A percentile compares a stretch with the other conserved stretches of the same genome.
phyloP scores from a whole-genome alignment of 2,113 vertebrate genomes.

The Neolamprologus variostigma region DNA sequence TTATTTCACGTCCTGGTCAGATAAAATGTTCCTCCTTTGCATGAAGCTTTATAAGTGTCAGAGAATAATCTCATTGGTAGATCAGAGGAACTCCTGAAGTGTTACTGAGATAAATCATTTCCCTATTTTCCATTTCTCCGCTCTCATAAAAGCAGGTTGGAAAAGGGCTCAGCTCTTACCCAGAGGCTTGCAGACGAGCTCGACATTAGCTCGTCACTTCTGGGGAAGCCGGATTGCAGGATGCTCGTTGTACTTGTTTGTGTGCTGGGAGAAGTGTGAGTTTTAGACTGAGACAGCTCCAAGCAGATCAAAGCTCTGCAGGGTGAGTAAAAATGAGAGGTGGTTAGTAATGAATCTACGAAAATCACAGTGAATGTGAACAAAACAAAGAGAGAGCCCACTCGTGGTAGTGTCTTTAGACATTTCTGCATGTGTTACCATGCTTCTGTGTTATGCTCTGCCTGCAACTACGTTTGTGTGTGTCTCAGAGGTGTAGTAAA shows the following conservation, averaged over 20 bases:
- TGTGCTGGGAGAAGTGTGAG: neutral
- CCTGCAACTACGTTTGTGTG: constrained; percentile 12
- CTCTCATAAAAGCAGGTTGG: neutral
- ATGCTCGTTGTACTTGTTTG: neutral
- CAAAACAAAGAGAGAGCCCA: neutral
- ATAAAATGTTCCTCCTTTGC: neutral
- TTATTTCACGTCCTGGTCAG: neutral
- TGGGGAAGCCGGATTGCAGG: neutral
- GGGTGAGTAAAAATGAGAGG: neutral
- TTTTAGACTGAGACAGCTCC: neutral
- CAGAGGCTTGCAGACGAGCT: neutral
- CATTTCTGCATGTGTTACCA: neutral
- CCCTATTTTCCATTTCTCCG: neutral
- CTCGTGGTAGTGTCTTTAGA: neutral
- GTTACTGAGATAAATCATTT: neutral
- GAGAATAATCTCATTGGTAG: neutral
- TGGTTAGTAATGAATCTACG: neutral
- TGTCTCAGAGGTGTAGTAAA: constrained; percentile 73
- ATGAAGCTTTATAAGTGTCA: neutral
- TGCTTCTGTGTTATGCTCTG: neutral
- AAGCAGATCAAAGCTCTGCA: neutral
- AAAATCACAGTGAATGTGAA: neutral
- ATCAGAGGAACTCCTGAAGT: neutral
- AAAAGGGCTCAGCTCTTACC: neutral
- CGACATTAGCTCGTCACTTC: neutral